Evolutionary conservation across 2,888 invertebrate genomes (phyloP).

Genomic region (Rhynchonema sp.): DNA sequence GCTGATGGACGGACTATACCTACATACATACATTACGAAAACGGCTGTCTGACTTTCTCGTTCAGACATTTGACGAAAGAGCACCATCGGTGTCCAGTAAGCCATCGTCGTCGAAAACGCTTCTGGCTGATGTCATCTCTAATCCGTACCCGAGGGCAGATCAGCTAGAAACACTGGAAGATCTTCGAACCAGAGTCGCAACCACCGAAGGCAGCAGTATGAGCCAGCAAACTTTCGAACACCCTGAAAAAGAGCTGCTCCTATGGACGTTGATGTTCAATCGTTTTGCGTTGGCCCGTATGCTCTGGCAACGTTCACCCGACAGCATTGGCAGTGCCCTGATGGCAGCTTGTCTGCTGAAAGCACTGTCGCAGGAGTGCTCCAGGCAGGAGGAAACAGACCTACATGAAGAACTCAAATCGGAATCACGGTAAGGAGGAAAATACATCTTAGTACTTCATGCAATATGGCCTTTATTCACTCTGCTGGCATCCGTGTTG

Average conservation of each 20-base stretch:
- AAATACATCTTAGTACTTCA: too few species aligned
- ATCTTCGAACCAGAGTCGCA: too few species aligned
- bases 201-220: too few species aligned
- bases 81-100: too few species aligned
- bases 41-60: too few species aligned
- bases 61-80: too few species aligned
- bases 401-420: slow-evolving; percentile 18
- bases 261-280: slow-evolving; percentile 29
- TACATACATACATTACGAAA: too few species aligned
- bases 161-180: too few species aligned
- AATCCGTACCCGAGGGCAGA: too few species aligned
- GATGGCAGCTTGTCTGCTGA: slow-evolving; percentile 22
- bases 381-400: slow-evolving; percentile 27
- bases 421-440: slow-evolving; percentile 13
- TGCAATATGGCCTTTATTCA: neutral
- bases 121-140: too few species aligned
- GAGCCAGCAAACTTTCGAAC: neutral
- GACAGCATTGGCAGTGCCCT: slow-evolving; percentile 26
- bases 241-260: slow-evolving; percentile 27
- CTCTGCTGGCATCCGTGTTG: neutral
- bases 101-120: too few species aligned
- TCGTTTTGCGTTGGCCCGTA: slow-evolving; percentile 23
- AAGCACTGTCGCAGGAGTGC: slow-evolving; percentile 20
- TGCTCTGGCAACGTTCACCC: slow-evolving; percentile 31
- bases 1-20: too few species aligned